Base-by-base conservation (phyloP, 1,140 invertebrate genomes). In the Venustaconcha ellipsiformis region DNA sequence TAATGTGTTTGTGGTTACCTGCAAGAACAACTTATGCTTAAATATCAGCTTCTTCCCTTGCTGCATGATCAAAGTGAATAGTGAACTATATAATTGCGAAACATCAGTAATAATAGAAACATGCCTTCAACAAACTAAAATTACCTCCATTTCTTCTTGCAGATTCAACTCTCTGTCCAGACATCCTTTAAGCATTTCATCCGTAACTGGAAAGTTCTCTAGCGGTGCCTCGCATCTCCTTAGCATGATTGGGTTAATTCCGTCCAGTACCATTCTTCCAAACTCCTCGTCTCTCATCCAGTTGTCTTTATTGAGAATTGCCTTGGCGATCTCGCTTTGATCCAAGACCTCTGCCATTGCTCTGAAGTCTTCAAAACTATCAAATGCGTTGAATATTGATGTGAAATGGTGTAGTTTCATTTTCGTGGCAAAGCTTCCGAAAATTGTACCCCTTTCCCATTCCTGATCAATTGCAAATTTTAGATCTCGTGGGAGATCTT, bases 131-230 rank as follows among this genome's bases (percentile, higher is more conserved):
- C 17, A 23, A n/a, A 57, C 12, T 56, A 8, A 48, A 68, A n/a
- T 8, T 76, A 76, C 74, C 69, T 71, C 57, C 30, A 76, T 76
- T 67, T 76, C 74, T 48, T 76, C 63, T n/a, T 71, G 64, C n/a
- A 76, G 23, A n/a, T 57, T 30, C n/a, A 55, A 8, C n/a, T 70
- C 74, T 20, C 74, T 56, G n/a, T 76, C 74, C 17, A 76, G 64
- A 6, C 57, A 48, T 55, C 30, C 26, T 59, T 48, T 58, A 20
- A 76, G 69, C 69, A 76, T 76, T 58, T 76, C 74, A 26, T 71
- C 67, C 0, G 74, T 76, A 11, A 76, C 74, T n/a, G 74, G 74
- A 69, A 76, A 76, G 37, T 76, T 60, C 14, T 56, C 13, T 30
- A 71, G 37, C 8, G 68, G 62, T 13, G 20, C 48, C 8, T 48